Conservation (phyloP, 2,797 vertebrate species). For the Neomorphus geoffroyi region DNA sequence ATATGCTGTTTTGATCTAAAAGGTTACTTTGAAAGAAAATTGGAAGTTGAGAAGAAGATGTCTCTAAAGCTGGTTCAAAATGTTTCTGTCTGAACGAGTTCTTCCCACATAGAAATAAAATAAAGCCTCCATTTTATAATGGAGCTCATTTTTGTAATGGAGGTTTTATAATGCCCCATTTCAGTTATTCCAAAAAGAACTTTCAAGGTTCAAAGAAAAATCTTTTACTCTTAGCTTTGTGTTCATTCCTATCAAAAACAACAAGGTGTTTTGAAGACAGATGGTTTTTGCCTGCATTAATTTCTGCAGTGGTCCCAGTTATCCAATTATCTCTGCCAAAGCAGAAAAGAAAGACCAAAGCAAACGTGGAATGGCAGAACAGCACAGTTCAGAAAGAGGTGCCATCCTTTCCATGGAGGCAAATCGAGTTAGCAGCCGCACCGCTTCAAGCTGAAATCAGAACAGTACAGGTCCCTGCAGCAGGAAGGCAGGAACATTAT, state of each 20-base stretch:
- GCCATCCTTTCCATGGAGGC: not conserved
- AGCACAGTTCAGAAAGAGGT: not conserved
- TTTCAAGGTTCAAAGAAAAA: not conserved
- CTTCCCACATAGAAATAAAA: not conserved
- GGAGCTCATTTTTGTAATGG: not conserved
- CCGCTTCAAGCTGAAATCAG: not conserved
- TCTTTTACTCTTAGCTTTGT: not conserved
- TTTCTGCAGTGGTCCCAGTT: not conserved
- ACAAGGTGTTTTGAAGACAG: not conserved
- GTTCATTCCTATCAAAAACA: not conserved
- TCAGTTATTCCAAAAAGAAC: not conserved
- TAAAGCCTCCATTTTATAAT: not conserved
- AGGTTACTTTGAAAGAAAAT: not conserved
- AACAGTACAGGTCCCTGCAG: not conserved
- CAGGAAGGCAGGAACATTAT: not conserved
- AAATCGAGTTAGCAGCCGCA: not conserved
- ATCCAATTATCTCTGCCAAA: not conserved
- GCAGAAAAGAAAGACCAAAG: not conserved
- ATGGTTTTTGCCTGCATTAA: not conserved
- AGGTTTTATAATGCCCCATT: not conserved
- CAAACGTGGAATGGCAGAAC: not conserved
- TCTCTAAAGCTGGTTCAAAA: not conserved
- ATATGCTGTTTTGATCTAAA: not conserved
- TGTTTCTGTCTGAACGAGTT: not conserved
- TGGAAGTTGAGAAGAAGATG: not conserved